These are phyloP conservation scores for Choristoneura rosaceana DNA, from an alignment of 2,888 invertebrate species.

Conservation along the genomic window DNA sequence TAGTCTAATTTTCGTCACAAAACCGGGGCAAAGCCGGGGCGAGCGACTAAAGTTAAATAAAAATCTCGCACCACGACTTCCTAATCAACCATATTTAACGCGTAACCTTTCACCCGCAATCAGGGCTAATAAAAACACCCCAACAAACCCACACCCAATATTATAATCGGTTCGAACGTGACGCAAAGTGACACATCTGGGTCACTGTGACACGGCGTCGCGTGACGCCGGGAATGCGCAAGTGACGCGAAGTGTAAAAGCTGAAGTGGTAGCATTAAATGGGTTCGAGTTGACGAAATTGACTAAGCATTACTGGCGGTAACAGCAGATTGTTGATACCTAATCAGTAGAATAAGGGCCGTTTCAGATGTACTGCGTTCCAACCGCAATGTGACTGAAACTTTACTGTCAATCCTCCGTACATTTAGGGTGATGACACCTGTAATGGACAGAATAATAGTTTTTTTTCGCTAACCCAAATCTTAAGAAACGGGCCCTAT, in stretches of 20 bases:
- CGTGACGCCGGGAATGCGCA: constrained; percentile 4
- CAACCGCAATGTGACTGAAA: too few relatives aligned
- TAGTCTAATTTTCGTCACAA: too few relatives aligned
- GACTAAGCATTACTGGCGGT: background rate
- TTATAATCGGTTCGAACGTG: constrained; percentile 16
- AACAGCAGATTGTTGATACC: background rate
- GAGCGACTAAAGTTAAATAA: too few relatives aligned
- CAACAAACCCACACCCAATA: constrained; percentile 16
- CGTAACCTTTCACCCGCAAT: constrained; percentile 13
- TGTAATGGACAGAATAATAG: too few relatives aligned
- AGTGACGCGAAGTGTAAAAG: background rate
- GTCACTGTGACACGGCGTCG: constrained; percentile 13
- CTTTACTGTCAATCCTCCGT: too few relatives aligned
- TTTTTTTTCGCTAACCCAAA: too few relatives aligned
- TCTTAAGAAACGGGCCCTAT: too few relatives aligned
- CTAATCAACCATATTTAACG: background rate
- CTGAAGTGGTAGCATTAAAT: constrained; percentile 1
- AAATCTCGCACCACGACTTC: background rate
- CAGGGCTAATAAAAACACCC: constrained; percentile 11
- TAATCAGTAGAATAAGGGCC: too few relatives aligned
- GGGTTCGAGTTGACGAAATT: background rate
- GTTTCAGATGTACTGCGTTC: too few relatives aligned
- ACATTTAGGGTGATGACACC: too few relatives aligned
- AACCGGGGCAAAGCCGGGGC: too few relatives aligned
- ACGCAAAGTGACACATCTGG: constrained; percentile 16